Evolutionary conservation across 2,888 invertebrate species (phyloP), one percentile per base, ranked within the genome.

Genomic region (Cheilosia grossa): DNA sequence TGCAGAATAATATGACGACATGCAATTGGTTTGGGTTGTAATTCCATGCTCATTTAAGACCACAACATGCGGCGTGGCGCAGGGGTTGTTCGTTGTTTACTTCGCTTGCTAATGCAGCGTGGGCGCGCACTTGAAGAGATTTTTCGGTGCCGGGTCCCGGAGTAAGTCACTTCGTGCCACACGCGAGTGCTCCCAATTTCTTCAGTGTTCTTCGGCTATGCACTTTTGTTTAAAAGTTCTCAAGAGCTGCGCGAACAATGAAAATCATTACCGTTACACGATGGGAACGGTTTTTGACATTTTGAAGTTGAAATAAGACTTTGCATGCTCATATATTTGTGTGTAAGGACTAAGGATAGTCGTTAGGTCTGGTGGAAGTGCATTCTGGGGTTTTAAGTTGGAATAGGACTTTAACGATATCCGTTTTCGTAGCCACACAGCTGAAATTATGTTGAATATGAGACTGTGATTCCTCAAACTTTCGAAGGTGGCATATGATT

Each of bases 31-130:
- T 54, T 1, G 58, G 49, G 49, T 74, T 66, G 53, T 75, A 66
- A 80, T 83, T 83, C 80, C 66, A 80, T 75, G 70, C 80, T 75
- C 80, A 80, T 83, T 83, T 83, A 44, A 54, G 59, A 61, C 83
- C 83, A 70, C 80, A 83, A 66, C 82, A 70, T 74, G 80, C 67
- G 63, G 78, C 72, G 49, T 58, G 58, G 33, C 58, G 73, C 40
- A 24, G 69, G 54, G 67, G 82, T 61, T 69, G 66, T 42, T 70
- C 51, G 64, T 66, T 64, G 72, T 59, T 75, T 49, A 69, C 24
- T 51, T 10, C 47, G 9, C 54, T 17, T 24, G 19, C 51, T 69
- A 51, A 69, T 67, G 33, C 44, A 30, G 51, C 33, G 67, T 67
- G 67, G 63, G 73, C n/a, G 42, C 54, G 37, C 59, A 75, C 83